A percentile compares a stretch with the other conserved stretches of the same genome.
Conservation (phyloP, 2,888 invertebrate genomes). For the Lasioglossum calceatum region DNA sequence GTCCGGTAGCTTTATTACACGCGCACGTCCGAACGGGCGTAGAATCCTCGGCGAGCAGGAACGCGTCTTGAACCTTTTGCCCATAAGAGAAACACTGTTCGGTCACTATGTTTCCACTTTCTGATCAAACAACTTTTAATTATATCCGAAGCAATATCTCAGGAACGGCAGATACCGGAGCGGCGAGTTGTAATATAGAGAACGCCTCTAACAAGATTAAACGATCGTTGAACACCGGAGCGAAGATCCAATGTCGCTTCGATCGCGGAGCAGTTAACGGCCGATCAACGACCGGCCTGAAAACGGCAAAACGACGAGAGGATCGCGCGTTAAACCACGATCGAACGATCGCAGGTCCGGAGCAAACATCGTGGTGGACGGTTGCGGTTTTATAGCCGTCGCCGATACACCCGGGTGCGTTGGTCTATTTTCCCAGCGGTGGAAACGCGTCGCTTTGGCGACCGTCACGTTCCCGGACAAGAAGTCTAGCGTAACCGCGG, state of each 20-base stretch:
- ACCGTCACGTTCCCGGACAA: not conserved
- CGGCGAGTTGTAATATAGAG: not conserved
- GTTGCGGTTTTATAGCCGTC: slow-evolving; percentile 47
- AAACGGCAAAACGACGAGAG: slow-evolving; percentile 22
- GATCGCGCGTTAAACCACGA: slow-evolving; percentile 52
- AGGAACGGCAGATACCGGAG: not conserved
- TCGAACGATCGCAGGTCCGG: slow-evolving; percentile 28
- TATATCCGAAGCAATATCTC: not conserved
- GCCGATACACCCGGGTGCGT: not conserved
- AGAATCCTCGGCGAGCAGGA: not conserved
- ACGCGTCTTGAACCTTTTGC: not conserved
- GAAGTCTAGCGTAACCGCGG: not conserved
- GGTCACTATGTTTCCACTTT: not conserved
- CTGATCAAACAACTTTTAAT: slow-evolving; percentile 3
- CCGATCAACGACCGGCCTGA: slow-evolving; percentile 4
- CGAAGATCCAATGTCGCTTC: slow-evolving; percentile 22
- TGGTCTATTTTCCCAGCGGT: slow-evolving; percentile 3
- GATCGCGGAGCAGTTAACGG: slow-evolving; percentile 39
- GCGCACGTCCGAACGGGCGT: slow-evolving; percentile 41
- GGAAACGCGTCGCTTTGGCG: slow-evolving; percentile 24
- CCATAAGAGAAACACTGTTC: not conserved
- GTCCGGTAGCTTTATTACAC: slow-evolving; percentile 40
- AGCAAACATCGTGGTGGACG: slow-evolving; percentile 30
- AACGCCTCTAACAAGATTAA: slow-evolving; percentile 50
- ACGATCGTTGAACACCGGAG: slow-evolving; percentile 43